Conservation (phyloP, 2,113 vertebrate species). For the Gopherus flavomarginatus region DNA sequence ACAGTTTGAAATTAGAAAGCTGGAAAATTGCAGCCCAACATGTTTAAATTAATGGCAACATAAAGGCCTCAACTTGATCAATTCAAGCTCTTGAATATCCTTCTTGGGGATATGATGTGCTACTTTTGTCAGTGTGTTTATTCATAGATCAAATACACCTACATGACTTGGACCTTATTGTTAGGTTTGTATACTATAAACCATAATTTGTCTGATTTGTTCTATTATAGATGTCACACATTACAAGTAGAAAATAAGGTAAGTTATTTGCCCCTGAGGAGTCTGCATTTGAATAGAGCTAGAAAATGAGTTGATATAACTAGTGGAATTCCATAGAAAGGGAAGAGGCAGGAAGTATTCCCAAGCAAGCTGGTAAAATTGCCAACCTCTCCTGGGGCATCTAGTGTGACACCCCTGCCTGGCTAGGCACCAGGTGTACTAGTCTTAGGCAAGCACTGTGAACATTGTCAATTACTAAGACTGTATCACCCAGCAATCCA, state of each 20-base stretch:
- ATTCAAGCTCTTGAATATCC: background rate
- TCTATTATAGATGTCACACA: background rate
- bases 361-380: background rate
- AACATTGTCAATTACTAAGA: accelerated
- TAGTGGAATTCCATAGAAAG: background rate
- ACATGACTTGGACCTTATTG: background rate
- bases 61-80: background rate
- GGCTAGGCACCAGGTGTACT: background rate
- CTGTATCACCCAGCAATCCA: accelerated
- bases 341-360: background rate
- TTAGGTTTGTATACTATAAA: background rate
- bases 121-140: background rate
- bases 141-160: background rate
- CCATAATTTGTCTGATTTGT: background rate
- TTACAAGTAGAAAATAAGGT: background rate
- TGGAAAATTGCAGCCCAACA: background rate
- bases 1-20: background rate
- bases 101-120: accelerated
- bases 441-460: background rate
- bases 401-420: accelerated
- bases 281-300: background rate
- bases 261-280: background rate
- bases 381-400: too few relatives aligned
- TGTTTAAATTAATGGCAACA: background rate
- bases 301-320: background rate